Evolutionary conservation across 2,888 invertebrate genomes (phyloP).

Genomic region (Carpatolechia fugitivella): DNA sequence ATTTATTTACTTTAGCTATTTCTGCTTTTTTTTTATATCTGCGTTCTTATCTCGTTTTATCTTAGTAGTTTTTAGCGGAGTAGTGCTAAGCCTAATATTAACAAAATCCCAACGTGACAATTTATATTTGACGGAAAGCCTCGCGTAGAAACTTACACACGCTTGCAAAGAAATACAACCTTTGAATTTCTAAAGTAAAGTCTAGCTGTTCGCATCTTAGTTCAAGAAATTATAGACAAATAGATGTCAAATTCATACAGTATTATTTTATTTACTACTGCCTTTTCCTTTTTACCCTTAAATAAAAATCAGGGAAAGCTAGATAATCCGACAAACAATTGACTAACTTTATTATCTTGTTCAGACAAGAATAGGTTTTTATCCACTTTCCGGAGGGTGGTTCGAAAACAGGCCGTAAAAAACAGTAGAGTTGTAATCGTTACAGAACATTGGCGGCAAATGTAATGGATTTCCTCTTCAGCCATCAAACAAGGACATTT

Average conservation of each 20-base stretch:
- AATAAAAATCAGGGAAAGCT: not conserved
- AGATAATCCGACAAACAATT: not conserved
- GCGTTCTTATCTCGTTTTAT: not conserved
- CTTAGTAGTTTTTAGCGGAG: no score
- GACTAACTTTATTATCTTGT: slow-evolving; percentile 2
- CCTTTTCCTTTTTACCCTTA: not conserved
- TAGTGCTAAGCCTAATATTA: no score
- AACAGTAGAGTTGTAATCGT: not conserved
- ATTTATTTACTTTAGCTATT: no score
- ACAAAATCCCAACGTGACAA: no score
- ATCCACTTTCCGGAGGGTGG: not conserved
- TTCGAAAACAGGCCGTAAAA: slow-evolving; percentile 2
- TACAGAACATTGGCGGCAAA: not conserved
- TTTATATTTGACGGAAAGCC: no score
- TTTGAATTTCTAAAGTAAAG: no score
- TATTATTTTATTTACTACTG: no score
- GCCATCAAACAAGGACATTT: not conserved
- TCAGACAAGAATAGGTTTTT: not conserved
- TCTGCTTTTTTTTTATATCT: not conserved
- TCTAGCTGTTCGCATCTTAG: no score
- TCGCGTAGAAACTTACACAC: no score
- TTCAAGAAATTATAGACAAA: no score
- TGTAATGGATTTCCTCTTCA: no score
- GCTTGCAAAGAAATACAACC: not conserved
- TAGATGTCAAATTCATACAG: no score